Conservation (phyloP, 2,113 vertebrate species). For the Trichomycterus rosablanca region DNA sequence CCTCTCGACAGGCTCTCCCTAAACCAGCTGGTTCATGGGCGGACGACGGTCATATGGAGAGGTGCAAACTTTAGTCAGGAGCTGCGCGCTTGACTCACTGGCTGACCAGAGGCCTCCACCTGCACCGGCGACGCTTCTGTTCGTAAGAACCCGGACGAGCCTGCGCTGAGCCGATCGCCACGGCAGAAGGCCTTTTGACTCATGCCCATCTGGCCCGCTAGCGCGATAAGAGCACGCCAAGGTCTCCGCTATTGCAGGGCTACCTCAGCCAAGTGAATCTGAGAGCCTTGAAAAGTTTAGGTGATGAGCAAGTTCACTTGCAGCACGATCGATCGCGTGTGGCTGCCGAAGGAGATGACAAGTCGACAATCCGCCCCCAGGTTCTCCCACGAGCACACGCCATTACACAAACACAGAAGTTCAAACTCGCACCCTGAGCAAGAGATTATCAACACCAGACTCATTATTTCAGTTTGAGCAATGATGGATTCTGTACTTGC, state of each 20-base stretch:
- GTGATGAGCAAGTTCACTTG: conserved; percentile 28
- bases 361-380: conserved; percentile 41
- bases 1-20: conserved; percentile 66
- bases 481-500: not conserved
- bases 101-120: conserved; percentile 68
- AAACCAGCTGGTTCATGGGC: conserved; percentile 75
- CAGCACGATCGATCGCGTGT: conserved; percentile 33
- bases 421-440: conserved; percentile 30
- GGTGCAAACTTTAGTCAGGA: conserved; percentile 72
- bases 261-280: conserved; percentile 47
- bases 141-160: conserved; percentile 46
- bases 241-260: conserved; percentile 51
- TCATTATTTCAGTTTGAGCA: conserved; percentile 10
- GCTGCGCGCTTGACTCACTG: conserved; percentile 65
- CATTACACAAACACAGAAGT: conserved; percentile 43
- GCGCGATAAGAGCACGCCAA: conserved; percentile 62
- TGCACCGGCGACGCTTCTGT: conserved; percentile 62
- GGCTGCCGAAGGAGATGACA: conserved; percentile 41
- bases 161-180: conserved; percentile 52
- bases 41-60: conserved; percentile 70
- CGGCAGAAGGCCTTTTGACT: conserved; percentile 74
- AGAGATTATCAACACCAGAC: conserved; percentile 23
- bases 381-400: conserved; percentile 36
- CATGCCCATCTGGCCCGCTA: conserved; percentile 72
- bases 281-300: conserved; percentile 40